Evolutionary conservation across 1,140 invertebrate species (phyloP).

Genomic region (Cyphomyrmex costatus): DNA sequence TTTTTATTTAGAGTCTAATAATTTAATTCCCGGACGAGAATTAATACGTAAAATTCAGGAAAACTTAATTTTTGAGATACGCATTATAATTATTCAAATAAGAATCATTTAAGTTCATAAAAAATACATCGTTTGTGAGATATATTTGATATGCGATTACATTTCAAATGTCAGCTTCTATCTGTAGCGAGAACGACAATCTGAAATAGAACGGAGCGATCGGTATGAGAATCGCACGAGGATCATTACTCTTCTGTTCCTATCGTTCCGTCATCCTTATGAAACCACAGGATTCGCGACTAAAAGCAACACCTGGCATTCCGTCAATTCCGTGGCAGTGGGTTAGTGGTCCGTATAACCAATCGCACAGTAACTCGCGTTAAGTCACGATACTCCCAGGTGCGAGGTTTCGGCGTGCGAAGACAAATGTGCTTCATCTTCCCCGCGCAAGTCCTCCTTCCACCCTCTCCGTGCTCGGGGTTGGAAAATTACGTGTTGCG

Average conservation of each 20-base stretch:
- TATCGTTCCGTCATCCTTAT: not conserved
- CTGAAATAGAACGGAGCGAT: not conserved
- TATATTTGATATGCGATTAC: not conserved
- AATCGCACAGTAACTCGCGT: constrained; percentile 49
- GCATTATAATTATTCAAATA: not conserved
- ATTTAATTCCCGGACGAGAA: not conserved
- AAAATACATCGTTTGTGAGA: not conserved
- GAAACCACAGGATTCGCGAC: constrained; percentile 4
- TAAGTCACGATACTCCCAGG: constrained; percentile 20
- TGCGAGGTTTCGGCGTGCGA: constrained; percentile 48
- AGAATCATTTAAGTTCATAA: not conserved
- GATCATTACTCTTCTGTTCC: constrained; percentile 12
- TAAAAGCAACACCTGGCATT: constrained; percentile 25
- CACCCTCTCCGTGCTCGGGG: not conserved
- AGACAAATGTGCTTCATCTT: constrained; percentile 35
- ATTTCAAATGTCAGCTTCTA: not conserved
- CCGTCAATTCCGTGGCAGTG: constrained; percentile 33
- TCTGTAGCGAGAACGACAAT: too few species aligned
- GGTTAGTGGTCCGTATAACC: constrained; percentile 56
- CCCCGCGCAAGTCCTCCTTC: not conserved
- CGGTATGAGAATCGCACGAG: not conserved
- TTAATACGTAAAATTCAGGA: not conserved
- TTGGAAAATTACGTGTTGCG: constrained; percentile 73
- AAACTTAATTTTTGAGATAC: not conserved
- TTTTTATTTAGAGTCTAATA: constrained; percentile 35